A percentile compares a stretch with the other conserved stretches of the same genome.
These are phyloP conservation scores for Chironex yamaguchii DNA, from an alignment of 30 jellyfish, hydroid and myxozoan genomes.

Conservation along the genomic window DNA sequence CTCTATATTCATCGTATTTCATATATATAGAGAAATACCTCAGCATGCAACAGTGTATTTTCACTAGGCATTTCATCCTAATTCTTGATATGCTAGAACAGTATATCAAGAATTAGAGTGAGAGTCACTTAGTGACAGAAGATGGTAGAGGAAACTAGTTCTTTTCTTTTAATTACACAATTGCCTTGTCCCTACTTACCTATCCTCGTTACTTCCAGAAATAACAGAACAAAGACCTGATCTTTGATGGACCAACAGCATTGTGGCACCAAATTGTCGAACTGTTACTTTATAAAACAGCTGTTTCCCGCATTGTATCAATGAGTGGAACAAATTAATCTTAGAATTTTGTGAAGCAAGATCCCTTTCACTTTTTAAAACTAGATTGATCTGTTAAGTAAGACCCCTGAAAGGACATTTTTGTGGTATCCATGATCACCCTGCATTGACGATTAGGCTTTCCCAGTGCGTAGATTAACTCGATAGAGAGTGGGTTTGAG, in stretches of 20 bases:
- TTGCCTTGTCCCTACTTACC: slow-evolving; percentile 48
- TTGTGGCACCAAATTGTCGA: slow-evolving; percentile 23
- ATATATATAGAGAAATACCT: too few relatives aligned
- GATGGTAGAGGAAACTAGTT: slow-evolving; percentile 37
- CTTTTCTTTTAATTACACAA: slow-evolving; percentile 12
- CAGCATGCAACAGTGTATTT: too few relatives aligned
- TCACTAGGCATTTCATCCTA: too few relatives aligned
- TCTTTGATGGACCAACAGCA: slow-evolving; percentile 11
- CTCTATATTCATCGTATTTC: too few relatives aligned
- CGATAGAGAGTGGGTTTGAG: slow-evolving; percentile 35
- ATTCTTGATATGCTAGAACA: too few relatives aligned
- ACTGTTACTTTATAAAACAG: slow-evolving; percentile 27
- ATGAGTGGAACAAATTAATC: not conserved
- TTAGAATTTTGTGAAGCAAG: slow-evolving; percentile 1
- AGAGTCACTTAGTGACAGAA: slow-evolving; percentile 56
- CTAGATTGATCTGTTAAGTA: not conserved
- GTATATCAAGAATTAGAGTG: slow-evolving; percentile 54
- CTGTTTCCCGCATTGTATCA: not conserved
- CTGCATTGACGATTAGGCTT: too few relatives aligned
- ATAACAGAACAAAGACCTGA: slow-evolving; percentile 9
- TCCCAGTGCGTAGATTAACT: slow-evolving; percentile 27
- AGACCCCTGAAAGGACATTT: not conserved
- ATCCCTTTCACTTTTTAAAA: not conserved
- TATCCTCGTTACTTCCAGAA: slow-evolving; percentile 10
- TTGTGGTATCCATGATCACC: slow-evolving; percentile 11